A percentile compares a stretch with the other conserved stretches of the same genome.
phyloP scores from a whole-genome alignment of 2,113 vertebrate species.

The Cichladusa arquata region DNA sequence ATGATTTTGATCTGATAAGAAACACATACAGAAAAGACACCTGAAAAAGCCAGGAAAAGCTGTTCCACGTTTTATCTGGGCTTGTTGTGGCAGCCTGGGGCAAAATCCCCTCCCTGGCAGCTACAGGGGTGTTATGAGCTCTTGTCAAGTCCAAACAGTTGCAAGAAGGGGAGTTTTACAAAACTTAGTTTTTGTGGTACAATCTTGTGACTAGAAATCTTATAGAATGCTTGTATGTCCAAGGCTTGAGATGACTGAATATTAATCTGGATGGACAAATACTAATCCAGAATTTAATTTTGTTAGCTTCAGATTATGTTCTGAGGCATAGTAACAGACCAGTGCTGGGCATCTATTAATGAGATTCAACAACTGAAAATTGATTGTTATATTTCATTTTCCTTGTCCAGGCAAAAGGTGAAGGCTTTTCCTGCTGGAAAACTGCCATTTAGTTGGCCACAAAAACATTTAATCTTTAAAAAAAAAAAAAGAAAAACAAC shows the following conservation, averaged over 20 bases:
- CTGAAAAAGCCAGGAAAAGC: too few relatives aligned
- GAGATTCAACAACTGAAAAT: background rate
- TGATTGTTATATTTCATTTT: background rate
- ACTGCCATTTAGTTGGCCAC: background rate
- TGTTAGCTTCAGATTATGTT: background rate
- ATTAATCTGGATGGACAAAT: background rate
- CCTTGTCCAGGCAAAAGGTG: background rate
- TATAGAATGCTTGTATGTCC: background rate
- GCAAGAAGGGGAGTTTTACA: background rate
- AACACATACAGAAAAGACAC: too few relatives aligned
- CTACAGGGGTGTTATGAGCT: background rate
- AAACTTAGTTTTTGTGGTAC: background rate
- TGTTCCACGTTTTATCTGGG: too few relatives aligned
- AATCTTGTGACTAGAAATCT: background rate
- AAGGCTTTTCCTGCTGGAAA: background rate
- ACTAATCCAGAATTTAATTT: background rate
- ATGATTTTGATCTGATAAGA: too few relatives aligned
- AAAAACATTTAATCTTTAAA: background rate
- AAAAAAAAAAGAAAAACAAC: background rate
- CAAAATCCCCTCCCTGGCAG: too few relatives aligned
- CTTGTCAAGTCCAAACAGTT: background rate
- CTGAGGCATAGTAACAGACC: background rate
- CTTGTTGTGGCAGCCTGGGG: too few relatives aligned
- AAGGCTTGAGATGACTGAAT: background rate
- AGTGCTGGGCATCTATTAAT: background rate